Conservation (phyloP, 2,113 vertebrate genomes). For the Coryphaenoides rupestris region DNA sequence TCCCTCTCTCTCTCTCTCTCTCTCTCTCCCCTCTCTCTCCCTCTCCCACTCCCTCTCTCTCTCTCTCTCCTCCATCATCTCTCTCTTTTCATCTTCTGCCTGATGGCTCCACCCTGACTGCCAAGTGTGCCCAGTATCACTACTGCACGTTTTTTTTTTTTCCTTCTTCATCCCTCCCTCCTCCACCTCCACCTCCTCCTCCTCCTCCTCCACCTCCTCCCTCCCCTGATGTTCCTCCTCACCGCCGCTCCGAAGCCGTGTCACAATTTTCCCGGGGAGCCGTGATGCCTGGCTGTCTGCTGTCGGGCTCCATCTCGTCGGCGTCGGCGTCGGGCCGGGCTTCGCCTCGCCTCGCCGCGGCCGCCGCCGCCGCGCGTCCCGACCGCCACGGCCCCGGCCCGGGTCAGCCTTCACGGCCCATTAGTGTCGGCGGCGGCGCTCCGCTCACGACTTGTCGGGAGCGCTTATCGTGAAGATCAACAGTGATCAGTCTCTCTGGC, state of each 20-base stretch:
- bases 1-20: not conserved
- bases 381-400: slow-evolving; percentile 90
- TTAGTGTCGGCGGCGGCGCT: slow-evolving; percentile 94
- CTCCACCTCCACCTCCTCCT: not conserved
- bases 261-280: slow-evolving; percentile 73
- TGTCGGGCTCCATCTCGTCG: slow-evolving; percentile 82
- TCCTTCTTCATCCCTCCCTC: not conserved
- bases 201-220: not conserved
- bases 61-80: slow-evolving; percentile 49
- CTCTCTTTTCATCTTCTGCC: slow-evolving; percentile 62
- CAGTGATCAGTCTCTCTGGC: slow-evolving; percentile 69
- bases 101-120: slow-evolving; percentile 65
- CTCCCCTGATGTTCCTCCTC: slow-evolving; percentile 59
- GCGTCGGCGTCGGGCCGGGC: too few relatives aligned
- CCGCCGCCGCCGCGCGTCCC: slow-evolving; percentile 79
- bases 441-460: slow-evolving; percentile 90
- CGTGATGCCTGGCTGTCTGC: slow-evolving; percentile 92
- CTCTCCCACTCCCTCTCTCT: slow-evolving; percentile 44
- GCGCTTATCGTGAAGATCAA: slow-evolving; percentile 87
- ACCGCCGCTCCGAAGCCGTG: slow-evolving; percentile 65
- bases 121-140: slow-evolving; percentile 67
- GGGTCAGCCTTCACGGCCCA: slow-evolving; percentile 97
- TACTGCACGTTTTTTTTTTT: slow-evolving; percentile 35
- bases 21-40: slow-evolving; percentile 50
- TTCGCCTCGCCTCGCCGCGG: too few relatives aligned